Evolutionary conservation across 2,888 invertebrate genomes (phyloP).

Genomic region (Achlya flavicornis): DNA sequence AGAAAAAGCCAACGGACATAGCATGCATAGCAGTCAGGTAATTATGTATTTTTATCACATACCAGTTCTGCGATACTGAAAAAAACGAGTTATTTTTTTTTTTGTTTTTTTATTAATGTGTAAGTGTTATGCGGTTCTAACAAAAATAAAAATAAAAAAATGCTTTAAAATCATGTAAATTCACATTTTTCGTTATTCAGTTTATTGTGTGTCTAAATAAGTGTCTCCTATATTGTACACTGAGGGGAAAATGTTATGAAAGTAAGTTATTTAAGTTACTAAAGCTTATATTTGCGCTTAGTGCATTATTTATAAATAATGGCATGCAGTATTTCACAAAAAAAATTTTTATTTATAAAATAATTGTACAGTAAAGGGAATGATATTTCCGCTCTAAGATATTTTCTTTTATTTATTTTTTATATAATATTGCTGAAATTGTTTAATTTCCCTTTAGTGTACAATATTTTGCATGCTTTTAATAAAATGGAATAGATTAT

Average conservation of each 20-base stretch:
- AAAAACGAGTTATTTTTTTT: background rate
- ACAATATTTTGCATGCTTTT: conserved; percentile 73
- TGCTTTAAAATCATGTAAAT: no score
- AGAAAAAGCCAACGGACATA: conserved; percentile 83
- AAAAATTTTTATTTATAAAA: conserved; percentile 39
- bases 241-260: conserved; percentile 69
- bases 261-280: conserved; percentile 72
- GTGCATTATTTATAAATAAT: conserved; percentile 68
- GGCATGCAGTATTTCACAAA: conserved; percentile 63
- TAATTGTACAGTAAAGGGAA: conserved; percentile 81
- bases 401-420: conserved; percentile 25
- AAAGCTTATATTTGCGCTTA: conserved; percentile 70
- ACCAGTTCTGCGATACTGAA: background rate
- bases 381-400: conserved; percentile 77
- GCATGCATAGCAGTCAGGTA: conserved; percentile 83
- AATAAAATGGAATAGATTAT: conserved; percentile 15
- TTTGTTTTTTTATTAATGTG: conserved; percentile 9
- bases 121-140: background rate
- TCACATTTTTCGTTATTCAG: background rate
- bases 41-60: conserved; percentile 17
- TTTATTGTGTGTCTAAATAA: conserved; percentile 21
- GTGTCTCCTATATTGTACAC: conserved; percentile 78
- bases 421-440: conserved; percentile 2
- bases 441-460: conserved; percentile 81
- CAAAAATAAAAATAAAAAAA: background rate